These are phyloP conservation scores for Orthosia cruda DNA, from an alignment of 2,888 invertebrate genomes.

Conservation along the genomic window DNA sequence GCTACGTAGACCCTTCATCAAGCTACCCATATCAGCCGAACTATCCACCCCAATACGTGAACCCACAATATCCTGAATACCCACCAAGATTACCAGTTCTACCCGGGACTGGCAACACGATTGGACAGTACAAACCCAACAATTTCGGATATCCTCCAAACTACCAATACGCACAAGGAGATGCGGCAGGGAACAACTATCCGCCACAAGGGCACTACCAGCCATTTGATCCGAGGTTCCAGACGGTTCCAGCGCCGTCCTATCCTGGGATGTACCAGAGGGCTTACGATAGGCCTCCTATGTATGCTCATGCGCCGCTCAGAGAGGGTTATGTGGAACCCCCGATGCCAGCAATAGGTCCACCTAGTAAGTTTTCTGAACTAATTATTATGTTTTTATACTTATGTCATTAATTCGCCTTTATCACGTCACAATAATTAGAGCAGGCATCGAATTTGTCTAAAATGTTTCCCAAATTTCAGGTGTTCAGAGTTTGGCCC, in stretches of 20 bases:
- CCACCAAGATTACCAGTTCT: slow-evolving; percentile 21
- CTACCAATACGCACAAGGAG: slow-evolving; percentile 43
- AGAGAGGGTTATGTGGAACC: slow-evolving; percentile 34
- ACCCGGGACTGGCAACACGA: slow-evolving; percentile 15
- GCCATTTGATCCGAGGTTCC: slow-evolving; percentile 46
- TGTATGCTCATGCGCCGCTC: slow-evolving; percentile 40
- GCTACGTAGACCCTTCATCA: slow-evolving; percentile 25
- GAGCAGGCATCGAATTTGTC: not conserved
- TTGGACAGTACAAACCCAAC: slow-evolving; percentile 37
- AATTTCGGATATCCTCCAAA: slow-evolving; percentile 40
- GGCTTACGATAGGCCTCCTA: slow-evolving; percentile 44
- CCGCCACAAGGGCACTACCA: slow-evolving; percentile 32
- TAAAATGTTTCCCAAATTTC: not conserved
- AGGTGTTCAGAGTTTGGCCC: slow-evolving; percentile 20
- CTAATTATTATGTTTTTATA: not conserved
- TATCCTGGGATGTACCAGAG: slow-evolving; percentile 65
- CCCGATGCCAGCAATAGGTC: slow-evolving; percentile 20
- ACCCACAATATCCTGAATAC: slow-evolving; percentile 41
- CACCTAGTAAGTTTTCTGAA: slow-evolving; percentile 48
- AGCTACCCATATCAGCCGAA: slow-evolving; percentile 42
- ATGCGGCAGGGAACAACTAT: slow-evolving; percentile 22
- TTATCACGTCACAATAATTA: not conserved
- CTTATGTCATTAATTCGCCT: not conserved
- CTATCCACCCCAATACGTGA: slow-evolving; percentile 39
- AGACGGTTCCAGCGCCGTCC: slow-evolving; percentile 55